These are phyloP conservation scores for Notocelia uddmanniana DNA, from an alignment of 2,888 invertebrate species.

Conservation along the genomic window DNA sequence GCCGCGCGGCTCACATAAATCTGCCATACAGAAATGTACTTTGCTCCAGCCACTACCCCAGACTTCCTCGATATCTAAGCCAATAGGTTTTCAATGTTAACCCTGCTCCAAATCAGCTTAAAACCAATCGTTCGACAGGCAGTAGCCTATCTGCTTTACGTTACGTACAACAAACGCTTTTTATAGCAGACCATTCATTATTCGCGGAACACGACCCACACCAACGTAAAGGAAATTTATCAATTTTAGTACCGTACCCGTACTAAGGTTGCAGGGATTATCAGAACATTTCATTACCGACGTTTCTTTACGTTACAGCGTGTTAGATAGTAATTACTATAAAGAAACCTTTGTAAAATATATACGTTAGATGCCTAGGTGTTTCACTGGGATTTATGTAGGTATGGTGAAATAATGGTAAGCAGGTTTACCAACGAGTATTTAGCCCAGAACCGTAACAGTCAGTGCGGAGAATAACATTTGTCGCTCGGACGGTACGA, in stretches of 20 bases:
- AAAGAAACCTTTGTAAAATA: slow-evolving; percentile 4
- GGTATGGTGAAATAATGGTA: slow-evolving; percentile 6
- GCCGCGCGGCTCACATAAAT: slow-evolving; percentile 79
- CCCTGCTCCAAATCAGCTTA: slow-evolving; percentile 63
- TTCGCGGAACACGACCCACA: slow-evolving; percentile 53
- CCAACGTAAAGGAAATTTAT: slow-evolving; percentile 57
- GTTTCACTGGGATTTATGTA: slow-evolving; percentile 3
- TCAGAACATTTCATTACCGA: slow-evolving; percentile 35
- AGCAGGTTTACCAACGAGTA: slow-evolving; percentile 39
- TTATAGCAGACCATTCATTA: slow-evolving; percentile 59
- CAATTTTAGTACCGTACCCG: slow-evolving; percentile 54
- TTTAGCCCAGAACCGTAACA: slow-evolving; percentile 58
- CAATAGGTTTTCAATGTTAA: slow-evolving; percentile 76
- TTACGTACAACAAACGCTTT: slow-evolving; percentile 55
- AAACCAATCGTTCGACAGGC: slow-evolving; percentile 59
- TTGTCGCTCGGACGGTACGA: slow-evolving; percentile 75
- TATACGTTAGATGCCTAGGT: neutral
- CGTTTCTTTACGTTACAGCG: slow-evolving; percentile 28
- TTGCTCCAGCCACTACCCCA: slow-evolving; percentile 66
- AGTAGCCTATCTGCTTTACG: slow-evolving; percentile 58
- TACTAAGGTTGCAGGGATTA: slow-evolving; percentile 47
- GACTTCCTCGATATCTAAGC: slow-evolving; percentile 72
- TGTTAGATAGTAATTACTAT: slow-evolving; percentile 28
- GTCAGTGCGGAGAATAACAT: slow-evolving; percentile 65
- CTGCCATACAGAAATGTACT: slow-evolving; percentile 81